Evolutionary conservation across 2,113 vertebrate species (phyloP), one percentile per base, ranked within the genome.

Genomic region (Heterocephalus glaber): DNA sequence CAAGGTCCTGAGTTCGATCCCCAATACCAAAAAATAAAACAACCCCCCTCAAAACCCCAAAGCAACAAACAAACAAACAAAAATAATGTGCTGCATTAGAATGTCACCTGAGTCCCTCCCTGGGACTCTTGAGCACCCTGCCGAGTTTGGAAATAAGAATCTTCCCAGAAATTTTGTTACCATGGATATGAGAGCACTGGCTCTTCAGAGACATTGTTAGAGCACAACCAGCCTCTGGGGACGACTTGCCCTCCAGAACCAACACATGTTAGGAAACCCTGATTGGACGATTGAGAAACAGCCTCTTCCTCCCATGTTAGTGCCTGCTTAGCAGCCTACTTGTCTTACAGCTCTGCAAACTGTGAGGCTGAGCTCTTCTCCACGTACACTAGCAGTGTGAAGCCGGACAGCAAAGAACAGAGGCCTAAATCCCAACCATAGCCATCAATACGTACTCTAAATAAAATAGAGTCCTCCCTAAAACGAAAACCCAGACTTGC

Each of bases 151-250:
- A 80, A 92, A 74, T 74, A 86, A 54, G 44, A 86, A 76, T 74
- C 74, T 76, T 76, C 17, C 26, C 47, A 22, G 66, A 84, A 86
- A 74, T 94, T 49, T 94, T 90, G 92, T 94, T 90, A 41, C 60
- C 38, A 61, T 77, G 82, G 65, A 44, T 58, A 58, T 19, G 24
- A 90, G 65, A 85, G 35, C n/a, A 16, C 19, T 20, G 52, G n/a
- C n/a, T 61, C 54, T 82, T 2, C 26, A 89, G 93, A 44, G 30
- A 47, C 1, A 4, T 58, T 3, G 3, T 86, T 58, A 41, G 54
- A 65, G 33, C 47, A 85, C 41, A 92, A 38, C 8, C 28, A 58
- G 2, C 26, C 63, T 81, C 58, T 81, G 33, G 66, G 20, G 56
- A 65, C n/a, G n/a, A n/a, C 44, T 77, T 89, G 58, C 30, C 56